Evolutionary conservation across 2,797 vertebrate species (phyloP).

Genomic region (Caiman crocodilus): DNA sequence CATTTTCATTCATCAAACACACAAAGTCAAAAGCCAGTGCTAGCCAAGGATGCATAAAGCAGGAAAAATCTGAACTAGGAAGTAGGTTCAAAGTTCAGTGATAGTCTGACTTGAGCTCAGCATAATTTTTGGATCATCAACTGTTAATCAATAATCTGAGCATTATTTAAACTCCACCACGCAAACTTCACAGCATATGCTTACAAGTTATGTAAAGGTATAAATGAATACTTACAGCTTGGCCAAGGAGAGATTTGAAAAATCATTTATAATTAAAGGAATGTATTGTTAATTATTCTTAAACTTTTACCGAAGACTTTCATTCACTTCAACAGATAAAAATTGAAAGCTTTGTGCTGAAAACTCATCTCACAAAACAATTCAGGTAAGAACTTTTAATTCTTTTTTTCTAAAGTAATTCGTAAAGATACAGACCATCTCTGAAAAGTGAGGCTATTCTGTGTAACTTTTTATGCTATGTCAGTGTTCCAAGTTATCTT

Average conservation of each 20-base stretch:
- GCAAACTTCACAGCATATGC: neutral
- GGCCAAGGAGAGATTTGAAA: conserved; percentile 1
- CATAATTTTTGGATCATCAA: conserved; percentile 52
- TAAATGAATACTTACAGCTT: neutral
- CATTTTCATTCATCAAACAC: neutral
- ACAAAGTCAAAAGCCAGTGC: conserved; percentile 38
- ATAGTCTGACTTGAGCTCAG: conserved; percentile 54
- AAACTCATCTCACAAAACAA: conserved; percentile 11
- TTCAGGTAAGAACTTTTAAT: conserved; percentile 52
- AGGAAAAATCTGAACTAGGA: conserved; percentile 9
- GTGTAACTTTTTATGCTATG: neutral
- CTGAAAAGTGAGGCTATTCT: neutral
- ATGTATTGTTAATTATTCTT: conserved; percentile 51
- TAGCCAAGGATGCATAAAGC: neutral
- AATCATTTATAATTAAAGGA: neutral
- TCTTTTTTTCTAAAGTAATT: neutral
- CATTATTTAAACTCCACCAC: conserved; percentile 64
- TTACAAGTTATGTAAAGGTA: neutral
- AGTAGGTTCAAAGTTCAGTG: conserved; percentile 71
- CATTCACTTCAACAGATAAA: conserved; percentile 39
- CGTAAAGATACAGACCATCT: neutral
- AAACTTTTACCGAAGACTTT: conserved; percentile 29
- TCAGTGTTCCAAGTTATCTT: neutral
- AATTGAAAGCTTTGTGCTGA: neutral
- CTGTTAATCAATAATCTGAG: conserved; percentile 76